These are phyloP conservation scores for Charadrius vociferus DNA, from an alignment of 2,113 vertebrate genomes.

Conservation along the genomic window DNA sequence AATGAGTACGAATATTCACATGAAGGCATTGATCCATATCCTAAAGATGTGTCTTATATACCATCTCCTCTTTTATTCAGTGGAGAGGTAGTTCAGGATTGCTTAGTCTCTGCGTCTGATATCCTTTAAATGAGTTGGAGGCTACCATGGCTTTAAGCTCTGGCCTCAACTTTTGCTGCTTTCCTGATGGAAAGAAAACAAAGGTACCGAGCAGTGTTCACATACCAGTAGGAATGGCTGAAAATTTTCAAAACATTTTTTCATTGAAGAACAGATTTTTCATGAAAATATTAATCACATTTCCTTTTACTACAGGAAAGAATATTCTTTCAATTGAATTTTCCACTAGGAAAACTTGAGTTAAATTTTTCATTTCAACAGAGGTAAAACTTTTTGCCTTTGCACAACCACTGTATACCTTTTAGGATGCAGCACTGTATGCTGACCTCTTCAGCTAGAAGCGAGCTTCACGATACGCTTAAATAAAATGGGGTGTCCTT, in stretches of 20 bases:
- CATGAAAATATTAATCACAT: not conserved
- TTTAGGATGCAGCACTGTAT: not conserved
- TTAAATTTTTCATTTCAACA: not conserved
- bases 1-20: not conserved
- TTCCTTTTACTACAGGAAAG: not conserved
- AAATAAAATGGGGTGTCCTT: not conserved
- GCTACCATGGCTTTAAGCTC: not conserved
- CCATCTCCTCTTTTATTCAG: not conserved
- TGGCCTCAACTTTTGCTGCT: not conserved
- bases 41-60: not conserved
- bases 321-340: not conserved
- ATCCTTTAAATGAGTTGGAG: not conserved
- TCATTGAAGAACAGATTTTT: not conserved
- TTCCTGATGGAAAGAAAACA: not conserved
- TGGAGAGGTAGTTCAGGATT: not conserved
- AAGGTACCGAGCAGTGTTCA: not conserved
- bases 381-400: not conserved
- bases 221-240: too few relatives aligned
- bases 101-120: not conserved
- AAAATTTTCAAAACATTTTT: not conserved
- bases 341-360: not conserved
- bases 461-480: not conserved
- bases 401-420: not conserved
- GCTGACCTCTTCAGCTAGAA: not conserved
- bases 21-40: not conserved